Conservation (phyloP, 1,140 invertebrate species). For the Telenomus remus region DNA sequence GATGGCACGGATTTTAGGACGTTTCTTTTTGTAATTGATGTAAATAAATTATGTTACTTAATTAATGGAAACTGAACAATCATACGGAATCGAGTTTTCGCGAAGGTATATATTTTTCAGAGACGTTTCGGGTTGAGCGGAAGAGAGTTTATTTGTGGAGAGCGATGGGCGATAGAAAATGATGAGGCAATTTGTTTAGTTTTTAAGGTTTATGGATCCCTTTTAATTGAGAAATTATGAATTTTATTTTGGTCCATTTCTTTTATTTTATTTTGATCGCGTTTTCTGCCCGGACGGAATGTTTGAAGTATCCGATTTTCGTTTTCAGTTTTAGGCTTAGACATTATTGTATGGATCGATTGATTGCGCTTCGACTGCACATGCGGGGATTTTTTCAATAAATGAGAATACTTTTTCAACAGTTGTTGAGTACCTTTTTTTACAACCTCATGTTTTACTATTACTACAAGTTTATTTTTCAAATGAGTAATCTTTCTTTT, state of each 20-base stretch:
- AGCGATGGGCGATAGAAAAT: too few species aligned
- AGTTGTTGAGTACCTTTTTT: not conserved
- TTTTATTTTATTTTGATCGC: not conserved
- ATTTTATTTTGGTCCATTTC: not conserved
- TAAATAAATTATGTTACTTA: constrained; percentile 35
- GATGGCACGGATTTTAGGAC: constrained; percentile 19
- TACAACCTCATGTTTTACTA: not conserved
- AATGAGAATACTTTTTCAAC: constrained; percentile 14
- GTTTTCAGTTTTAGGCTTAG: constrained; percentile 5
- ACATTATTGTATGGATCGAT: constrained; percentile 1
- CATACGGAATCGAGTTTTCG: not conserved
- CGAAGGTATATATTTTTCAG: not conserved
- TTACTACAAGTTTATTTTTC: not conserved
- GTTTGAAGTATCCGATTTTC: not conserved
- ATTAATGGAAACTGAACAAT: not conserved
- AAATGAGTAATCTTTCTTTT: too few species aligned
- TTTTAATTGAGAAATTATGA: not conserved
- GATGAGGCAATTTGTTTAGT: too few species aligned
- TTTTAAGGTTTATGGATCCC: too few species aligned
- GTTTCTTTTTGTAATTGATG: constrained; percentile 37
- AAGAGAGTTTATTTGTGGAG: too few species aligned
- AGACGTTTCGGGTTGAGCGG: not conserved
- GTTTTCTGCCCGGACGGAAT: too few species aligned
- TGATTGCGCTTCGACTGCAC: constrained; percentile 2
- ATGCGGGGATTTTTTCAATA: constrained; percentile 2